Evolutionary conservation across 2,888 invertebrate genomes (phyloP), one percentile per base, ranked within the genome.

Genomic region (Falcaria lacertinaria): DNA sequence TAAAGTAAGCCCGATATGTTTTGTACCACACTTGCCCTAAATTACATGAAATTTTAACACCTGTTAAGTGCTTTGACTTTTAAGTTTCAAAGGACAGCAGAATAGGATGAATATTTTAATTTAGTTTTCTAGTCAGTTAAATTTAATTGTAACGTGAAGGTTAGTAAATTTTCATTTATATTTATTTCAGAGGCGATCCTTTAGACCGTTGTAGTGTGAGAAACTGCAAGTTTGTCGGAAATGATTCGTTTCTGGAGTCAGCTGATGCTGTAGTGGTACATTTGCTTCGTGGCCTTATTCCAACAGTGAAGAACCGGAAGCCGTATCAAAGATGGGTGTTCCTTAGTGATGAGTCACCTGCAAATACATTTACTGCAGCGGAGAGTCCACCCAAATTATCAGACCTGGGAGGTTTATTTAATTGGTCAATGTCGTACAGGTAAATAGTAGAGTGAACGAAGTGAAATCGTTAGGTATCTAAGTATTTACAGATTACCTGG

Each of bases 341-440:
- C 55, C 70, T 93, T 43, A 93, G 90, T 0, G 94, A 94, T 54
- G 94, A 94, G 73, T 91, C 93, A 14, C 93, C 94, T 0, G 63
- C 65, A 7, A 80, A 93, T 55, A 89, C 92, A 0, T 93, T 93
- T 60, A 61, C 90, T 0, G 54, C 83, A 33, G 58, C 81, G 0
- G 62, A 63, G 5, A 57, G 56, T 7, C 67, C 65, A 33, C 77
- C 82, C 1, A 60, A 88, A 1, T 41, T 74, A 13, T 59, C 66
- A 1, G 70, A 88, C 19, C 90, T 91, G 53, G 86, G 92, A 47
- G 89, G 91, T 11, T 50, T 92, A n/a, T 95, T 93, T 60, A 93
- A 93, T 65, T 93, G 93, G 93, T 92, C 93, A 0, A 93, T 93
- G 93, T 91, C 91, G 1, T 93, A 92, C 64, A 87, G 91, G 91